Conservation (phyloP, 2,888 invertebrate species). For the Meloe dianella region DNA sequence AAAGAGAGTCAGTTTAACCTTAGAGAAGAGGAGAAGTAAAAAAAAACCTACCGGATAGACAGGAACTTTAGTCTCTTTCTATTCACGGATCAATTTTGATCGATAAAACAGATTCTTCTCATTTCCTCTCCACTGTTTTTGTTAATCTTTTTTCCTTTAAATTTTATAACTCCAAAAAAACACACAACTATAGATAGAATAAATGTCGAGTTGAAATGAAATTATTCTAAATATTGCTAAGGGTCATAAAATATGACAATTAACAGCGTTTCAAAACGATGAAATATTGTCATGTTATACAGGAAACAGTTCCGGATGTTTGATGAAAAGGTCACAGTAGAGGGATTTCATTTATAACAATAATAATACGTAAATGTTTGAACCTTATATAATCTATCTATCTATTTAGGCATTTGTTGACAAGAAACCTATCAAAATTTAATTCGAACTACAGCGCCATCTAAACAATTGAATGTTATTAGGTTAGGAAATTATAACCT, state of each 20-base stretch:
- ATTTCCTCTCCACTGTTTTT: not conserved
- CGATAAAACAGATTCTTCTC: not conserved
- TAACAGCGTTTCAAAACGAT: conserved; percentile 34
- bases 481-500: not conserved
- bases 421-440: too few species aligned
- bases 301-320: conserved; percentile 33
- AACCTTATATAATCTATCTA: too few species aligned
- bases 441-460: not conserved
- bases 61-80: too few species aligned
- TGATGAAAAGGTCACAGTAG: conserved; percentile 11
- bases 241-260: conserved; percentile 37
- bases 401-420: too few species aligned
- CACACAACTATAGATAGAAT: too few species aligned
- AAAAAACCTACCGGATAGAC: too few species aligned
- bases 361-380: not conserved
- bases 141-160: too few species aligned
- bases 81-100: not conserved
- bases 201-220: conserved; percentile 25
- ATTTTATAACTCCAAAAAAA: too few species aligned
- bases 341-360: not conserved
- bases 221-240: conserved; percentile 37
- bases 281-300: conserved; percentile 35
- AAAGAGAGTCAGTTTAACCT: not conserved
- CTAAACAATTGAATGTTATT: not conserved
- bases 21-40: not conserved